Percentiles rank a stretch among this genome's conserved stretches.
Conservation (phyloP, 2,888 invertebrate species). For the Macropis europaea region DNA sequence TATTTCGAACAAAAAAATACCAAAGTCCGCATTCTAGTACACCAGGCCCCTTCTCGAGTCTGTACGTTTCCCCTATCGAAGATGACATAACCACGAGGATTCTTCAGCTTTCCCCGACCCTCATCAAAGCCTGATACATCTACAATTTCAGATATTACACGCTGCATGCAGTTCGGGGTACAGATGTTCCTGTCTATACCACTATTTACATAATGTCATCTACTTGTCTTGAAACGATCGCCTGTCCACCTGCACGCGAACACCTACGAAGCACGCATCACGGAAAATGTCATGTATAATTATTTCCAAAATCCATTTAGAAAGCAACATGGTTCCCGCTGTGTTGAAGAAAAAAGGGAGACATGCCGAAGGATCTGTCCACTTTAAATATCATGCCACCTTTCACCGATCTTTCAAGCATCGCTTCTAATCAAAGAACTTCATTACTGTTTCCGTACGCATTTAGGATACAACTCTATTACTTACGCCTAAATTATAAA, state of each 20-base stretch:
- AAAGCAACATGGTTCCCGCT: background rate
- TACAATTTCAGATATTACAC: slow-evolving; percentile 38
- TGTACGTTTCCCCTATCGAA: slow-evolving; percentile 28
- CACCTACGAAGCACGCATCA: background rate
- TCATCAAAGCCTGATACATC: slow-evolving; percentile 31
- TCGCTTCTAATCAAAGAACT: slow-evolving; percentile 4
- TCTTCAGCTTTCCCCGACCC: slow-evolving; percentile 46
- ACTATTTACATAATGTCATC: slow-evolving; percentile 34
- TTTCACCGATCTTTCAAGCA: background rate
- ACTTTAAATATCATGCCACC: background rate
- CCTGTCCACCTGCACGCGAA: background rate
- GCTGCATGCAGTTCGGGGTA: background rate
- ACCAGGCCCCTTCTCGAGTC: slow-evolving; percentile 1
- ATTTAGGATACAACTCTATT: background rate
- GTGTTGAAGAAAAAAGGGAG: background rate
- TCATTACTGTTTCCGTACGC: slow-evolving; percentile 8
- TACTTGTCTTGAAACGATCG: background rate
- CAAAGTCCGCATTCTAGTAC: slow-evolving; percentile 31
- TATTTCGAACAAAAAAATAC: slow-evolving; percentile 31
- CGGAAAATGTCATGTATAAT: background rate
- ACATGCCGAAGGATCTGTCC: background rate
- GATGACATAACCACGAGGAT: slow-evolving; percentile 38
- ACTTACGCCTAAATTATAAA: too few relatives aligned
- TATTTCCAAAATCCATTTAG: background rate
- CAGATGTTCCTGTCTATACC: slow-evolving; percentile 9